Evolutionary conservation across 2,888 invertebrate species (phyloP).

Genomic region (Caenorhabditis uteleia): DNA sequence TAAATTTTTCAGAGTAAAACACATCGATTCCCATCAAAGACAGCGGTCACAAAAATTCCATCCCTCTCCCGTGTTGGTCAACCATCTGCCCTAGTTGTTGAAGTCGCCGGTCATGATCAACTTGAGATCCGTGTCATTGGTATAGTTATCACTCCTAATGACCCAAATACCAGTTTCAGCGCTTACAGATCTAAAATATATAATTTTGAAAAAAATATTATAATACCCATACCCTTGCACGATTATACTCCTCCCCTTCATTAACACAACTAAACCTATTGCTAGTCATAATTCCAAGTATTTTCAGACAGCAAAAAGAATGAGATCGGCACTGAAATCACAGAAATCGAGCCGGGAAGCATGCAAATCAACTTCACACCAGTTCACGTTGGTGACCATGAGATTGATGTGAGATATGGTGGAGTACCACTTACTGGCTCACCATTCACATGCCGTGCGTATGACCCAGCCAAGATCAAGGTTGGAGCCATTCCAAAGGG

Average conservation of each 20-base stretch:
- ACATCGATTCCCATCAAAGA: conserved; percentile 44
- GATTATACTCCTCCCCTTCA: conserved; percentile 3
- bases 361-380: conserved; percentile 83
- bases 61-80: conserved; percentile 64
- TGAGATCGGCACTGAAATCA: conserved; percentile 52
- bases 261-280: conserved; percentile 10
- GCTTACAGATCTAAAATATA: too few species aligned
- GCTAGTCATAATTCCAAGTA: conserved; percentile 2
- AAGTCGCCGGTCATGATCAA: conserved; percentile 53
- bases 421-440: conserved; percentile 80
- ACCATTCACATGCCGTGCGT: conserved; percentile 87
- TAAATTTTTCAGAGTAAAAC: conserved; percentile 41
- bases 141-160: too few species aligned
- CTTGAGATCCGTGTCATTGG: conserved; percentile 61
- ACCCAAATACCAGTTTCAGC: too few species aligned
- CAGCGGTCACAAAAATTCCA: conserved; percentile 61
- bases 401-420: conserved; percentile 70
- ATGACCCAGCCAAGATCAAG: conserved; percentile 81
- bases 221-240: too few species aligned
- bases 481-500: conserved; percentile 83
- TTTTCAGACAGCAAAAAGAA: conserved; percentile 57
- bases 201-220: too few species aligned
- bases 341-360: conserved; percentile 57
- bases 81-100: conserved; percentile 58
- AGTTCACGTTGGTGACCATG: conserved; percentile 80